Evolutionary conservation across 1,140 invertebrate genomes (phyloP).

Genomic region (Battus philenor): DNA sequence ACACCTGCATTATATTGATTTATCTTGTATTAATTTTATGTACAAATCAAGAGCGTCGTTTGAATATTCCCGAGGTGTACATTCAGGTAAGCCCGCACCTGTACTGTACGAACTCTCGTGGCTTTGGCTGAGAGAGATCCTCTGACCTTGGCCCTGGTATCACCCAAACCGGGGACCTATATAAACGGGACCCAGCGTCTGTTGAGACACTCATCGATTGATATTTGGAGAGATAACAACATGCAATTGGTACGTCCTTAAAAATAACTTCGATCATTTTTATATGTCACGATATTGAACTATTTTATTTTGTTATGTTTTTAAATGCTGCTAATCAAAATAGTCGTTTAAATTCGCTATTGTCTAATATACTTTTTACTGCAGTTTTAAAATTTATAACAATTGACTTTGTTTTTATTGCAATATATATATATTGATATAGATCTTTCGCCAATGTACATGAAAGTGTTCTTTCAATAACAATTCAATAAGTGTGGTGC

Average conservation of each 20-base stretch:
- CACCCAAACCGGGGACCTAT: constrained; percentile 14
- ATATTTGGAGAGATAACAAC: constrained; percentile 33
- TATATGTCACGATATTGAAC: constrained; percentile 18
- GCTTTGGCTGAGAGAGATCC: constrained; percentile 22
- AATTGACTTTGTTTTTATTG: too few species aligned
- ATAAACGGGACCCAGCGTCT: constrained; percentile 30
- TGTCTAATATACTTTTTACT: too few species aligned
- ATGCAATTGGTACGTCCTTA: constrained; percentile 51
- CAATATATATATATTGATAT: too few species aligned
- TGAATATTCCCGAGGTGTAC: background rate
- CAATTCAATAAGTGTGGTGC: too few species aligned
- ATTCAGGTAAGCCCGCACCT: background rate
- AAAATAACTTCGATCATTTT: constrained; percentile 7
- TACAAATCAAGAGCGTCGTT: too few species aligned
- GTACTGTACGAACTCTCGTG: background rate
- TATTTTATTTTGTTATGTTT: constrained; percentile 3
- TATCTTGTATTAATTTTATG: too few species aligned
- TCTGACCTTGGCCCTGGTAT: constrained; percentile 43
- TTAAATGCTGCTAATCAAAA: background rate
- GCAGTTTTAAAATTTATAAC: background rate
- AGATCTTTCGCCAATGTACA: too few species aligned
- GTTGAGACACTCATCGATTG: constrained; percentile 35
- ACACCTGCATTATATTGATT: too few species aligned
- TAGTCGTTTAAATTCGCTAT: too few species aligned
- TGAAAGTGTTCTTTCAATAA: too few species aligned